Conservation (phyloP, 2,797 vertebrate genomes). For the Triplophysa yarkandensis region DNA sequence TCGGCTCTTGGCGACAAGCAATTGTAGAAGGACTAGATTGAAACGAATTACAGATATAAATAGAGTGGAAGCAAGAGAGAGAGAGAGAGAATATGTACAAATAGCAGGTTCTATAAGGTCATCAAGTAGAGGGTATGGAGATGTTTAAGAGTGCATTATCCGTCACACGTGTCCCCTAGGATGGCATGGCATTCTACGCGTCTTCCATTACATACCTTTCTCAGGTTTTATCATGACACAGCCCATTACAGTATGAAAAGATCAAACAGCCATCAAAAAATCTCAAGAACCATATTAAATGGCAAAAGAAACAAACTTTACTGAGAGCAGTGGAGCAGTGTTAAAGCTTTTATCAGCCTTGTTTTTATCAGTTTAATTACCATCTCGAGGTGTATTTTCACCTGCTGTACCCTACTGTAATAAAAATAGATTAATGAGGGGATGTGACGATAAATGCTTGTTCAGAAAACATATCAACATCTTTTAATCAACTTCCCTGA, state of each 20-base stretch:
- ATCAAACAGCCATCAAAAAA: conserved; percentile 52
- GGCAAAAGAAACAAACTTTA: conserved; percentile 49
- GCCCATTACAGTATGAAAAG: conserved; percentile 56
- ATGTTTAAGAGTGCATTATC: conserved; percentile 59
- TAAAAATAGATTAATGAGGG: conserved; percentile 38
- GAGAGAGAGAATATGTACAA: conserved; percentile 28
- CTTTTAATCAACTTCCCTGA: conserved; percentile 23
- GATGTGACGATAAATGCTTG: conserved; percentile 17
- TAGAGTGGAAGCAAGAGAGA: conserved; percentile 20
- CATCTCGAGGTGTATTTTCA: conserved; percentile 13
- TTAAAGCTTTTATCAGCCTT: conserved; percentile 6
- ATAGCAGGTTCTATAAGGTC: conserved; percentile 36
- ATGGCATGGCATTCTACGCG: conserved; percentile 31
- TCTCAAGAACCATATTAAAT: conserved; percentile 31
- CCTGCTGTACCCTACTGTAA: background rate
- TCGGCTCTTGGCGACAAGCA: conserved; percentile 13
- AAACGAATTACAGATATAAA: conserved; percentile 46
- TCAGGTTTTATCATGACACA: conserved; percentile 52
- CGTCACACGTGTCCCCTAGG: conserved; percentile 59
- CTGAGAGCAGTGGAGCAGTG: conserved; percentile 38
- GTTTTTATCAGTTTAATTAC: conserved; percentile 37
- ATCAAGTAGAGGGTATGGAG: conserved; percentile 48
- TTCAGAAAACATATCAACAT: conserved; percentile 27
- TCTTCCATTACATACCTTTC: conserved; percentile 60
- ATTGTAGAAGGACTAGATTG: conserved; percentile 32